These are phyloP conservation scores for Pycnomerus fuliginosus DNA, from an alignment of 2,888 invertebrate species.

Conservation along the genomic window DNA sequence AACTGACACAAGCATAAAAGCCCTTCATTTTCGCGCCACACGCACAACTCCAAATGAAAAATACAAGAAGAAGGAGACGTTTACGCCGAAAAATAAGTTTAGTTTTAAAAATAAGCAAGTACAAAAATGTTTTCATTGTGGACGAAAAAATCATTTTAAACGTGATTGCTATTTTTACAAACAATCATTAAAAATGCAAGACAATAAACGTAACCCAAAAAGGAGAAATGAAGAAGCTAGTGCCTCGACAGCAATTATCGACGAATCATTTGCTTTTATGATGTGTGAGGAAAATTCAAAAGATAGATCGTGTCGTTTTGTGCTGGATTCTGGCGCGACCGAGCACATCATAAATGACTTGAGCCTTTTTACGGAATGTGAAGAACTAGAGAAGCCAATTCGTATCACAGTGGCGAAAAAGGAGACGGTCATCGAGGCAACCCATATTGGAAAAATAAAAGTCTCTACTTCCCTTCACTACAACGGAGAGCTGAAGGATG, in stretches of 20 bases:
- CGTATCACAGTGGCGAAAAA: neutral
- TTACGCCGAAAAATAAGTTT: neutral
- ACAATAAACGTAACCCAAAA: neutral
- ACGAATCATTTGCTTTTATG: neutral
- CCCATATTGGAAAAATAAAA: neutral
- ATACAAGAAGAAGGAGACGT: neutral
- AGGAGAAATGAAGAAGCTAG: too few relatives aligned
- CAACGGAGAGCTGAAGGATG: conserved; percentile 22
- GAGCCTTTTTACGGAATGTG: neutral
- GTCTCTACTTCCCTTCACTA: neutral
- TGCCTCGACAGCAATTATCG: neutral
- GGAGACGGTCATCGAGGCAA: conserved; percentile 1
- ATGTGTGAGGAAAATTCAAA: too few relatives aligned
- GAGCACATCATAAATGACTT: neutral
- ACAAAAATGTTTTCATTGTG: neutral
- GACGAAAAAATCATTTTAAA: neutral
- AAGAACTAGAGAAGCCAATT: neutral
- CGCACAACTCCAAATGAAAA: neutral
- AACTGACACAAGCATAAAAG: neutral
- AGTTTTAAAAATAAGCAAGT: too few relatives aligned
- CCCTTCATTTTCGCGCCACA: neutral
- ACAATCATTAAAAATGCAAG: conserved; percentile 1
- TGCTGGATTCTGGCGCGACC: neutral
- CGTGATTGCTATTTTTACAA: neutral
- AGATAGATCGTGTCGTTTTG: neutral